A percentile compares a stretch with the other conserved stretches of the same genome.
Evolutionary conservation across 2,113 vertebrate genomes (phyloP).

Genomic region (Corythornis vintsioides): DNA sequence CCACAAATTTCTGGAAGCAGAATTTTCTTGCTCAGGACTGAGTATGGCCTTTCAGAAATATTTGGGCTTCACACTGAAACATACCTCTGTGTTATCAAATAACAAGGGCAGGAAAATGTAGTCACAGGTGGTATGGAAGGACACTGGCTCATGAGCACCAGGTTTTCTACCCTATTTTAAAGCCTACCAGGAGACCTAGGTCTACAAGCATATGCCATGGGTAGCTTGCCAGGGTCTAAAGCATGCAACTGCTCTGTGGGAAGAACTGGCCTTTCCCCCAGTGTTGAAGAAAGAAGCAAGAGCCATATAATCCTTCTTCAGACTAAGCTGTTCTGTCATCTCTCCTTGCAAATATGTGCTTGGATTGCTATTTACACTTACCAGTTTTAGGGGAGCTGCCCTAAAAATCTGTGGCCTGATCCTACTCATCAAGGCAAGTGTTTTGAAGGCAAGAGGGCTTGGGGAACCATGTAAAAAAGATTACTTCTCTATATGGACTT

Average conservation of each 20-base stretch:
- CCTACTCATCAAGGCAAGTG: not conserved
- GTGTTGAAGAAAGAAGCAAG: not conserved
- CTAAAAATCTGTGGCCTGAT: not conserved
- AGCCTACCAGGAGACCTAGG: not conserved
- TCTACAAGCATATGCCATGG: not conserved
- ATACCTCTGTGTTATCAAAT: conserved; percentile 52
- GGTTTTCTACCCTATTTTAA: not conserved
- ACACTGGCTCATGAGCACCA: not conserved
- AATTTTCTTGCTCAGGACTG: conserved; percentile 58
- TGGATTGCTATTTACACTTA: not conserved
- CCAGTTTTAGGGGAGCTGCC: not conserved
- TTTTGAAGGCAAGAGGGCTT: not conserved
- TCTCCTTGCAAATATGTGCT: not conserved
- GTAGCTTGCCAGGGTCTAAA: not conserved
- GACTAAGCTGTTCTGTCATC: not conserved
- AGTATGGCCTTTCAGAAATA: not conserved
- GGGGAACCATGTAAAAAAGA: not conserved
- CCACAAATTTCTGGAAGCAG: conserved; percentile 26
- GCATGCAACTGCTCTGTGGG: not conserved
- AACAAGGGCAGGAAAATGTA: conserved; percentile 43
- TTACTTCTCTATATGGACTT: not conserved
- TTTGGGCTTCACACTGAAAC: conserved; percentile 57
- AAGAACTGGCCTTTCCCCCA: not conserved
- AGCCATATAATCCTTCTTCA: not conserved
- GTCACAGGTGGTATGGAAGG: not conserved